These are phyloP conservation scores for Hesperophylax magnus DNA, from an alignment of 1,140 invertebrate species.

Conservation along the genomic window DNA sequence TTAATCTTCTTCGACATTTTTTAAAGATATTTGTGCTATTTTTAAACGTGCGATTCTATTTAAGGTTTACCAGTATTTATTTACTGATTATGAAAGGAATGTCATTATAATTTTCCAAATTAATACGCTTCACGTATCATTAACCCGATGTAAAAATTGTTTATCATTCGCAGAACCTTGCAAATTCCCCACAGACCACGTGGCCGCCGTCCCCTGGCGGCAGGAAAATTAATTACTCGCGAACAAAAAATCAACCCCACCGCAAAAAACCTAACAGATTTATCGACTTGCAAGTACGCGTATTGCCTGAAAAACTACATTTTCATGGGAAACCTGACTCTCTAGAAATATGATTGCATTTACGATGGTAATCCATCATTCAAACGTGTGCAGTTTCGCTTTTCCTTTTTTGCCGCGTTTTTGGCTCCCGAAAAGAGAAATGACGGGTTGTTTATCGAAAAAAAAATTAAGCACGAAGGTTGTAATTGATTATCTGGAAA, in stretches of 20 bases:
- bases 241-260: conserved; percentile 42
- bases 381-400: conserved; percentile 8
- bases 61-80: too few species aligned
- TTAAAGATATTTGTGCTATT: too few species aligned
- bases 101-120: too few species aligned
- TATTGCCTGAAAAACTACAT: conserved; percentile 49
- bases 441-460: background rate
- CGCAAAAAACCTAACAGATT: conserved; percentile 44
- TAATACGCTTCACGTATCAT: conserved; percentile 13
- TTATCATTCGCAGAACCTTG: background rate
- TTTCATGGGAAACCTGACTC: conserved; percentile 41
- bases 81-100: too few species aligned
- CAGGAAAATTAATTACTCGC: conserved; percentile 50
- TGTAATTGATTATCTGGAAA: conserved; percentile 16
- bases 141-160: conserved; percentile 25
- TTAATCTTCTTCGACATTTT: too few species aligned
- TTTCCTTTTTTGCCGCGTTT: background rate
- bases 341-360: conserved; percentile 17
- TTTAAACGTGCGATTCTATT: too few species aligned
- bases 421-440: background rate
- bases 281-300: conserved; percentile 46
- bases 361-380: conserved; percentile 41
- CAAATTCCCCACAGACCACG: background rate
- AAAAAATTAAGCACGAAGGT: conserved; percentile 22
- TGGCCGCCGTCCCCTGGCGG: background rate